Percentiles rank a stretch among this genome's conserved stretches.
These are phyloP conservation scores for Brachylomia viminalis DNA, from an alignment of 2,888 invertebrate genomes.

Conservation along the genomic window DNA sequence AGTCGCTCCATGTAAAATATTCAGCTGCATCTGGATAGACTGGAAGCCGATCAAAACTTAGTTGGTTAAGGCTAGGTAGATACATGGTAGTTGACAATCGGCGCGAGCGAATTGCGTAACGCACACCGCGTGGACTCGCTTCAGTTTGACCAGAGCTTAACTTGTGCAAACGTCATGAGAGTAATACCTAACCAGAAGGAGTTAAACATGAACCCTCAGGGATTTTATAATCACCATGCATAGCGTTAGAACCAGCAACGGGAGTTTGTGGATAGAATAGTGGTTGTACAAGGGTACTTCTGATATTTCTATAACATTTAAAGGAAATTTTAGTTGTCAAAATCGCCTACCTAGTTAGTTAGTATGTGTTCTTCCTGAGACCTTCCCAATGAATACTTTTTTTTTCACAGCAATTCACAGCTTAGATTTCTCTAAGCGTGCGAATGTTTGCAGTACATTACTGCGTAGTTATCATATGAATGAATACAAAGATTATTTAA, in stretches of 20 bases:
- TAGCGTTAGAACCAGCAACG: background rate
- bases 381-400: no score
- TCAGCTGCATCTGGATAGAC: no score
- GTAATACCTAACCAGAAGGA: background rate
- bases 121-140: no score
- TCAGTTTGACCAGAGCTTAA: background rate
- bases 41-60: no score
- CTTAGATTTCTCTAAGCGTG: background rate
- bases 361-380: background rate
- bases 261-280: background rate
- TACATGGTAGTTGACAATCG: background rate
- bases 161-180: background rate
- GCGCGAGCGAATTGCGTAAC: background rate
- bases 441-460: background rate
- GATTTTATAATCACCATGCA: background rate
- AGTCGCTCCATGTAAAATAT: no score
- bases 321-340: background rate
- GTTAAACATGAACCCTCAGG: background rate
- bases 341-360: background rate
- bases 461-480: background rate
- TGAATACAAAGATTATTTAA: conserved; percentile 1
- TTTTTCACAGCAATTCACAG: background rate
- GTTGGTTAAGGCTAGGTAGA: no score
- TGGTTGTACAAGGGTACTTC: background rate
- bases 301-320: background rate